Evolutionary conservation across 2,888 invertebrate genomes (phyloP), one percentile per base, ranked within the genome.

Genomic region (Sepiola atlantica): DNA sequence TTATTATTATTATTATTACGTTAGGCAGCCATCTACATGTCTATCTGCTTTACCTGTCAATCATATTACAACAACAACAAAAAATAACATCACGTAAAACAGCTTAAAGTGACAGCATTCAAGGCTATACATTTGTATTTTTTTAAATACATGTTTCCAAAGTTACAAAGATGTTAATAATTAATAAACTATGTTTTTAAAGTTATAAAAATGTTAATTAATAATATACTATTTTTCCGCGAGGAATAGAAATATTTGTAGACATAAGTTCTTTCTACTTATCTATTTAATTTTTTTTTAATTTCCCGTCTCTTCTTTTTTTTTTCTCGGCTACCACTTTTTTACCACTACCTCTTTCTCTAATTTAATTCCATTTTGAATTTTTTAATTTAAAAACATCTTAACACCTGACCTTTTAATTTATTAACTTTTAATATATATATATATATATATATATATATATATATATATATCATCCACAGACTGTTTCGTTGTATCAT

Each of bases 1-100:
- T 45, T 45, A 45, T 45, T 45, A 45, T 77, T 14, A 12, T 77
- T 77, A n/a, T 77, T 16, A 77, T n/a, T 14, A 77, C n/a, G n/a
- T 77, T 77, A 77, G n/a, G 77, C n/a, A 77, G 77, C 77, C 77
- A 77, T n/a, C 77, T 77, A 77, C 77, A n/a, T 77, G 16, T n/a
- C 77, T 77, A 77, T n/a, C 10, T 77, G n/a, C n/a, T 77, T 77
- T 77, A n/a, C 77, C 77, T 77, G 77, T 16, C 77, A 77, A 14
- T 77, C 10, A 61, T 21, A 61, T 61, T 45, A 45, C 45, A 77
- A 77, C n/a, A n/a, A n/a, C n/a, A 77, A 77, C 8, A n/a, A n/a
- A 77, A 61, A 77, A 16, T 45, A 45, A 45, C 45, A 45, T 45
- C 61, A 28, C 61, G 24, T 28, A 61, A 28, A 61, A 61, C 24